phyloP scores from a whole-genome alignment of 1,140 invertebrate genomes.

The Yoshiicerus persimilis region DNA sequence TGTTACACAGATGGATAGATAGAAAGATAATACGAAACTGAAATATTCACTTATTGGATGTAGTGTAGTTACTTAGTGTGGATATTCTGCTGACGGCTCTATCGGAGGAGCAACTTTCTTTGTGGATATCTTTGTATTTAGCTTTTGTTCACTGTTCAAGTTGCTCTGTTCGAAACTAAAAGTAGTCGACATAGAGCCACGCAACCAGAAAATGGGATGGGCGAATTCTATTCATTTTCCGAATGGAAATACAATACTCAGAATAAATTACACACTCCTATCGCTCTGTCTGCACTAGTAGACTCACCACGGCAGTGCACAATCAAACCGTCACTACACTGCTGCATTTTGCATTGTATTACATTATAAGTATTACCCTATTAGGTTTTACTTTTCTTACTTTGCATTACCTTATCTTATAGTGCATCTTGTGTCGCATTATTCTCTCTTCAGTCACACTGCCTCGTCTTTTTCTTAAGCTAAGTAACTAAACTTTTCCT shows the following conservation, averaged over 20 bases:
- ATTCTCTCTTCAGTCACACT: not conserved
- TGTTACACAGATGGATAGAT: not conserved
- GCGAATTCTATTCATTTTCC: constrained; percentile 10
- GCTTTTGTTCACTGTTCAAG: not conserved
- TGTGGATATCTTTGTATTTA: not conserved
- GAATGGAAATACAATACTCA: constrained; percentile 7
- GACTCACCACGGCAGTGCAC: not conserved
- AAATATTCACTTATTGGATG: not conserved
- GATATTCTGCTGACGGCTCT: not conserved
- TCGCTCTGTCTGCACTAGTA: not conserved
- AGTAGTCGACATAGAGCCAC: not conserved
- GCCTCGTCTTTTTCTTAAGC: not conserved
- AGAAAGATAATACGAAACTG: not conserved
- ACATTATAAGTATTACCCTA: not conserved
- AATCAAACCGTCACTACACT: not conserved
- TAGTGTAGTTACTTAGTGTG: not conserved
- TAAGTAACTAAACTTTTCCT: not conserved
- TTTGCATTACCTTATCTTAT: not conserved
- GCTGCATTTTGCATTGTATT: not conserved
- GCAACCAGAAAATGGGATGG: not conserved
- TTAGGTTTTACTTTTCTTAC: not conserved
- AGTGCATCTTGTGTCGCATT: not conserved
- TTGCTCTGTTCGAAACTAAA: not conserved
- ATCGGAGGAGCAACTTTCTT: not conserved
- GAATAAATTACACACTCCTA: not conserved